Evolutionary conservation across 30 jellyfish, hydroid and myxozoan genomes (phyloP), one percentile per base, ranked within the genome.

Genomic region (Aurelia aurita): DNA sequence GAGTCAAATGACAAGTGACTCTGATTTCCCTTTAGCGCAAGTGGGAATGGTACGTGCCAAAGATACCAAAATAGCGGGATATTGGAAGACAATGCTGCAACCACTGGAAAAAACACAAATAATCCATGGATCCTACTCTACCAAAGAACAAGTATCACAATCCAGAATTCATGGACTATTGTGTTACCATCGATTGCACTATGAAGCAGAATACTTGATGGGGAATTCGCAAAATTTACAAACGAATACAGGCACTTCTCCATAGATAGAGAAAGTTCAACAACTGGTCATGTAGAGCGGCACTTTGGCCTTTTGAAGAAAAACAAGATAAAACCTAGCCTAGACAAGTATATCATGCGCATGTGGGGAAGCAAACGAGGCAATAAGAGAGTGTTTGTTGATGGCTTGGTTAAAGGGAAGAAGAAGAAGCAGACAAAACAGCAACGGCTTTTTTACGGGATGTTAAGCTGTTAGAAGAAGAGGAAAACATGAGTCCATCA

Each of bases 221-320:
- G 77, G 27, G 77, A 64, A 6, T 64, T 64, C 22, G 21, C 77
- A 15, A 28, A 35, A 8, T 64, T 64, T 35, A 64, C 21, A 19
- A 8, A 20, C 22, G 27, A 20, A 9, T 64, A 10, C 46, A 20
- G 18, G 7, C 51, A n/a, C 18, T 20, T 15, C n/a, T 16, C 20
- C 51, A 22, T 64, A 20, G 77, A 64, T 7, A 64, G 77, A 16
- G 16, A 10, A 47, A 20, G 77, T 20, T 59, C 72, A 7, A 59
- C 72, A 59, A 59, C 26, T 9, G 72, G 72, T 23, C 72, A 59
- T 23, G 59, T n/a, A n/a, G n/a, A n/a, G n/a, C n/a, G n/a, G n/a
- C n/a, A n/a, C n/a, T n/a, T n/a, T n/a, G n/a, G n/a, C 10, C 10
- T 47, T 16, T 8, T 47, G 59, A 47, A 47, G 16, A 10, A 47